Evolutionary conservation across 2,888 invertebrate genomes (phyloP).

Genomic region (Coremacera marginata): DNA sequence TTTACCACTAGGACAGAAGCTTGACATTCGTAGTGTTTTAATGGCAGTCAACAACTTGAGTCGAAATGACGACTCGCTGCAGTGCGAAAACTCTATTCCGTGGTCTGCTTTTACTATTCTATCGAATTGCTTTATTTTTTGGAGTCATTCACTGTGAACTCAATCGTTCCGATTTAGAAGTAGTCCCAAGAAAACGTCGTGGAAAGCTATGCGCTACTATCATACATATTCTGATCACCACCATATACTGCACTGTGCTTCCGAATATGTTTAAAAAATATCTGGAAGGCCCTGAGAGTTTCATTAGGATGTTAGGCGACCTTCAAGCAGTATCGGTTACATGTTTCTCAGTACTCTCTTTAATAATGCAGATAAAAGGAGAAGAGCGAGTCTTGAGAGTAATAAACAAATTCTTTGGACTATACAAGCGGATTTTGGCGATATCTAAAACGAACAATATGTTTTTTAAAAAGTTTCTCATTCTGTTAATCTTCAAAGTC

Average conservation of each 20-base stretch:
- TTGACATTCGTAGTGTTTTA: too few relatives aligned
- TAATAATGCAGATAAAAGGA: conserved; percentile 50
- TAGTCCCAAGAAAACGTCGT: conserved; percentile 43
- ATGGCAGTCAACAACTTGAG: too few relatives aligned
- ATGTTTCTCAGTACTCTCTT: conserved; percentile 53
- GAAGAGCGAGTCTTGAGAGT: conserved; percentile 49
- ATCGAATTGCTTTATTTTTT: conserved; percentile 50
- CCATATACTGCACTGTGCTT: conserved; percentile 49
- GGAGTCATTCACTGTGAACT: conserved; percentile 52
- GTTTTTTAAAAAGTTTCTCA: conserved; percentile 50
- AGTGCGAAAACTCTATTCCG: conserved; percentile 42
- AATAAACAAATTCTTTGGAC: conserved; percentile 52
- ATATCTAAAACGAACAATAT: conserved; percentile 43
- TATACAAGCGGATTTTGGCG: conserved; percentile 48
- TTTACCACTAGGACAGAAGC: too few relatives aligned
- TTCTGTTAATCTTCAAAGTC: conserved; percentile 48
- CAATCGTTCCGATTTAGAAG: conserved; percentile 41
- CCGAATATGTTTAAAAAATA: conserved; percentile 45
- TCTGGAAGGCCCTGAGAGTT: conserved; percentile 34
- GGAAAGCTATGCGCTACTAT: conserved; percentile 44
- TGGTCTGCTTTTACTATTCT: conserved; percentile 49
- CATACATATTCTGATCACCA: conserved; percentile 50
- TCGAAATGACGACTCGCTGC: too few relatives aligned
- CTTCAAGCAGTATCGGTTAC: conserved; percentile 53
- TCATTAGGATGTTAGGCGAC: conserved; percentile 47